Evolutionary conservation across 1,140 invertebrate species (phyloP), one percentile per base, ranked within the genome.

Genomic region (Danaus melanippus): DNA sequence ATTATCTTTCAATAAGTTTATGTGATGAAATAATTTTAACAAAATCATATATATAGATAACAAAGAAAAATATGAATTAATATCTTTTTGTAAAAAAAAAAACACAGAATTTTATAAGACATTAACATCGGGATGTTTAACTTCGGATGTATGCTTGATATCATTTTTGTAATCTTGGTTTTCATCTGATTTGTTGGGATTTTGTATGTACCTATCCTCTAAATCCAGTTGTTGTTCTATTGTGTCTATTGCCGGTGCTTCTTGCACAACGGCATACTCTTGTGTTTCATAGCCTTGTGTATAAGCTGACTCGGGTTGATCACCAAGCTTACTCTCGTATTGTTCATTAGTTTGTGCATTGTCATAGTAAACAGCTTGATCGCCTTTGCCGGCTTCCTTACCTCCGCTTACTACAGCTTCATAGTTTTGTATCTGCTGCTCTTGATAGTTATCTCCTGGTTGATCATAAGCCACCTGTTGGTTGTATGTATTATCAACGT

Each of bases 211-310:
- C 12, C 66, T 63, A 53, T 72, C 61, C 57, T 75, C 76, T 42
- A 42, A 43, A 55, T 76, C 69, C 21, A 78, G 41, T 51, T 64
- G 59, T 62, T 70, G 47, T 61, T 73, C 68, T 41, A 75, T 45
- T 12, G 62, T 42, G 12, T 65, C 46, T n/a, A 57, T 11, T 11
- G 50, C 50, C 21, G 21, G 21, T 3, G 21, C 21, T 32, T 32
- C 21, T 32, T 32, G 21, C 10, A 50, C 40, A 10, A 32, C 10
- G 4, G 10, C 47, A 40, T 45, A 45, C 42, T 44, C 43, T 1
- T 45, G 7, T 44, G 15, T 17, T 12, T 42, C 47, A 39, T 32
- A 10, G 32, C 15, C 39, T 32, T 17, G 42, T 32, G 10, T 46
- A 42, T 60, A 48, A 54, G 21, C 43, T 54, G 57, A 10, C 10